Conservation (phyloP, 2,113 vertebrate genomes). For the Pseudopipra pipra region DNA sequence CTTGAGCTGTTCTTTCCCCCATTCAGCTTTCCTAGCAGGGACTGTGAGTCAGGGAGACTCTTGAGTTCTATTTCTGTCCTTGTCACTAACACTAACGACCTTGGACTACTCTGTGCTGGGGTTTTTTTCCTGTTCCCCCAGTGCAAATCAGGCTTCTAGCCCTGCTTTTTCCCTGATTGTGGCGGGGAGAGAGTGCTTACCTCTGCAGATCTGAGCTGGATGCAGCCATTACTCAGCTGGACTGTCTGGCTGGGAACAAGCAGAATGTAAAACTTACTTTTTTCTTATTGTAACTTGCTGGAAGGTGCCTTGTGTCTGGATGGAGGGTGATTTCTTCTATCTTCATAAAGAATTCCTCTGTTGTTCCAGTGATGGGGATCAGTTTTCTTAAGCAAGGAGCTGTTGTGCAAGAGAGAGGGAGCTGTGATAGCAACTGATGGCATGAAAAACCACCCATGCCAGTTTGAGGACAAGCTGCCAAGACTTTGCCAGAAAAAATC, state of each 20-base stretch:
- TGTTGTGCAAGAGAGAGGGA: neutral
- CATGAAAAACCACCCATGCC: neutral
- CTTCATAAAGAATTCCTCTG: neutral
- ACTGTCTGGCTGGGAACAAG: neutral
- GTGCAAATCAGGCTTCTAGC: neutral
- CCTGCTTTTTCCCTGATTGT: neutral
- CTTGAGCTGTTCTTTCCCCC: constrained; percentile 21
- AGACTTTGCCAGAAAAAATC: neutral
- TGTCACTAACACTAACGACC: neutral
- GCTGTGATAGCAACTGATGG: neutral
- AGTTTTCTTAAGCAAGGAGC: neutral
- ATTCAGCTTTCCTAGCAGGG: constrained; percentile 32
- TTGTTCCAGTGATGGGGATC: neutral
- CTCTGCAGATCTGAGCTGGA: neutral
- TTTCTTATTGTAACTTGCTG: neutral
- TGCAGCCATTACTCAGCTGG: neutral
- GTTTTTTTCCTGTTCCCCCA: neutral
- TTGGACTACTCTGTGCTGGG: neutral
- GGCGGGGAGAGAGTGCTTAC: neutral
- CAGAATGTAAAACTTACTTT: neutral
- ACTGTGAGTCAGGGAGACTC: constrained; percentile 9
- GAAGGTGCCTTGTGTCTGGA: neutral
- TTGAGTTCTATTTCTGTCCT: constrained; percentile 37
- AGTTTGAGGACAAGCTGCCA: neutral
- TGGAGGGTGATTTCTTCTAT: neutral